Evolutionary conservation across 2,888 invertebrate genomes (phyloP), one percentile per base, ranked within the genome.

Genomic region (Euphydryas editha): DNA sequence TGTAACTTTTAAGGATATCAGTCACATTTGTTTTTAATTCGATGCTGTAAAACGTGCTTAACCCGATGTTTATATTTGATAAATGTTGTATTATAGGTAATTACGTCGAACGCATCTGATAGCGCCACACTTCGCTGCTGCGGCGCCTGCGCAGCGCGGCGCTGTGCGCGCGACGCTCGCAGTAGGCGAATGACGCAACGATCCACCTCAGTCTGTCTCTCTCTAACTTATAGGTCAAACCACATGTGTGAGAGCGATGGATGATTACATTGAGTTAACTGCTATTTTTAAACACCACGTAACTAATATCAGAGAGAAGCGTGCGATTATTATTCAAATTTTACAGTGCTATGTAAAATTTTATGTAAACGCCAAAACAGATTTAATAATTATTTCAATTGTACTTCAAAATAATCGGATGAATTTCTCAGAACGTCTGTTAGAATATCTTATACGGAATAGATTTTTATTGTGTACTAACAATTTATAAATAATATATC

Each of bases 21-120:
- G 4, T 8, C 30, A 7, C 0, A 30, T 30, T 24, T 24, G 24
- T 30, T 30, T 30, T 7, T 30, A 30, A 30, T 30, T 30, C 1
- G 30, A 30, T 30, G 8, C 2, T 30, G 30, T 30, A 30, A 30
- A 30, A 30, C 30, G 8, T 30, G 30, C 4, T 30, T 30, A 30
- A 30, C 8, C 8, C 8, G 4, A 5, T 7, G 30, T 30, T 2
- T 7, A 30, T 8, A 47, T 47, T 2, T 21, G 20, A 30, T 51
- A 51, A 10, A 20, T 37, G 21, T 21, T 24, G 24, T 24, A 4
- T 71, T 71, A 0, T 98, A 74, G 99, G 99, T 76, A 99, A 99
- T 91, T 92, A 92, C 83, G 92, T 92, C 80, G 92, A 92, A 84
- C 91, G 92, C 81, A 92, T 92, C 82, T 92, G 92, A 92, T 92